Evolutionary conservation across 2,113 vertebrate genomes (phyloP).

Genomic region (Malurus elegans): DNA sequence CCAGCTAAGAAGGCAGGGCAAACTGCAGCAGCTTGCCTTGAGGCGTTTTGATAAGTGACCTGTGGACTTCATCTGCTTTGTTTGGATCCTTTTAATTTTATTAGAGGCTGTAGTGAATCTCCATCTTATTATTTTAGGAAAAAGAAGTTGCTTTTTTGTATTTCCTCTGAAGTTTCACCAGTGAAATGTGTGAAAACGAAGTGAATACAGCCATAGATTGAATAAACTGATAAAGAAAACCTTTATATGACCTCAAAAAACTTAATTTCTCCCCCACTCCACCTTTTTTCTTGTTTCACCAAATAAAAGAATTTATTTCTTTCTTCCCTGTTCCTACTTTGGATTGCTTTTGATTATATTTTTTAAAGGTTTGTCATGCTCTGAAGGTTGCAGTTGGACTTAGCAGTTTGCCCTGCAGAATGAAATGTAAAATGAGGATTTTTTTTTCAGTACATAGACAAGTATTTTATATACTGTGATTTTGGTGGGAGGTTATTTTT

Average conservation of each 20-base stretch:
- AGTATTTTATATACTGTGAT: conserved; percentile 17
- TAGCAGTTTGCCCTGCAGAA: not conserved
- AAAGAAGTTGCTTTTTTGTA: not conserved
- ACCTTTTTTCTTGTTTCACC: not conserved
- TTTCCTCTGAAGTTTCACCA: not conserved
- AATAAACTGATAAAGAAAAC: not conserved
- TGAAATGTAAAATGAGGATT: not conserved
- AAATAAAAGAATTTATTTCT: not conserved
- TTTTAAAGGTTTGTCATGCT: not conserved
- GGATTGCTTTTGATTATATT: not conserved
- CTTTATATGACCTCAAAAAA: not conserved
- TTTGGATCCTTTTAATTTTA: not conserved
- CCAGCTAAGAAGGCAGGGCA: not conserved
- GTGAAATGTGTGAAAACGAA: not conserved
- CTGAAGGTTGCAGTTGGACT: not conserved
- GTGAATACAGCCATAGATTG: not conserved
- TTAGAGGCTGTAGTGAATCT: not conserved
- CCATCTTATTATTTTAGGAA: not conserved
- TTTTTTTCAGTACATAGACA: conserved; percentile 36
- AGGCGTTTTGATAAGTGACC: not conserved
- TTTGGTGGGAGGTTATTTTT: conserved; percentile 6
- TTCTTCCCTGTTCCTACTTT: not conserved
- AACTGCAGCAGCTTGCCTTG: not conserved
- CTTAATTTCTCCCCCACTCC: not conserved
- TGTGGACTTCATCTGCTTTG: not conserved